Evolutionary conservation across 2,888 invertebrate genomes (phyloP).

Genomic region (Lasioglossum lativentre): DNA sequence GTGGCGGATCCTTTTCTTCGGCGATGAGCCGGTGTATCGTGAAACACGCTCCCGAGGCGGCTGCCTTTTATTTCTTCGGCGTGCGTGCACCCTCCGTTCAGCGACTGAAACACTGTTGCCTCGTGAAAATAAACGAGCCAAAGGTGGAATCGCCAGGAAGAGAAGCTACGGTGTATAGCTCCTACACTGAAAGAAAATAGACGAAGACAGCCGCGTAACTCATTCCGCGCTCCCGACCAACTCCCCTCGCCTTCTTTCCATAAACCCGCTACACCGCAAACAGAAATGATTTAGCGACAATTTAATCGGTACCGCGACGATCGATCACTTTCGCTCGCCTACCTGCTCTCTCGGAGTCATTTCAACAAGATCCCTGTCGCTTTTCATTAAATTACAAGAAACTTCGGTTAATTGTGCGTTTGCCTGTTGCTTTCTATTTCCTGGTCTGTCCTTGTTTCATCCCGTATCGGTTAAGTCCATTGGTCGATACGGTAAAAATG

Average conservation of each 20-base stretch:
- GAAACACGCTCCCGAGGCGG: constrained; percentile 70
- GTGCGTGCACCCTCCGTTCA: constrained; percentile 68
- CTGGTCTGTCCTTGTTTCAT: neutral
- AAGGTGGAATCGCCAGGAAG: constrained; percentile 58
- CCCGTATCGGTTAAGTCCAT: no score
- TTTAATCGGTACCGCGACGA: constrained; percentile 35
- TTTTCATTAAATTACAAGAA: neutral
- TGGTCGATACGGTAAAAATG: no score
- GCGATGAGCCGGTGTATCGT: constrained; percentile 66
- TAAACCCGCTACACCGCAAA: constrained; percentile 15
- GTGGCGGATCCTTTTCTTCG: constrained; percentile 66
- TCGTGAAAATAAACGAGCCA: constrained; percentile 62
- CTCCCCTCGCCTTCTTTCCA: constrained; percentile 3
- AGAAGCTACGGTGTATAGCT: constrained; percentile 28
- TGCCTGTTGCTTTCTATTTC: neutral
- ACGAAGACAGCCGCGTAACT: constrained; percentile 40
- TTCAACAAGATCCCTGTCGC: neutral
- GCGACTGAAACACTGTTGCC: constrained; percentile 72
- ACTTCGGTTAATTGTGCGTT: neutral
- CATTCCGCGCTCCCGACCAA: constrained; percentile 24
- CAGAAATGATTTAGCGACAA: constrained; percentile 34
- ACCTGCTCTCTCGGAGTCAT: neutral
- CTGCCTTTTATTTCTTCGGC: constrained; percentile 68
- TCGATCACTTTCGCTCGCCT: constrained; percentile 17
- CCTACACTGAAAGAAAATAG: constrained; percentile 49